A percentile compares a stretch with the other conserved stretches of the same genome.
These are phyloP conservation scores for Camponotus floridanus DNA, from an alignment of 1,140 invertebrate species.

Conservation along the genomic window DNA sequence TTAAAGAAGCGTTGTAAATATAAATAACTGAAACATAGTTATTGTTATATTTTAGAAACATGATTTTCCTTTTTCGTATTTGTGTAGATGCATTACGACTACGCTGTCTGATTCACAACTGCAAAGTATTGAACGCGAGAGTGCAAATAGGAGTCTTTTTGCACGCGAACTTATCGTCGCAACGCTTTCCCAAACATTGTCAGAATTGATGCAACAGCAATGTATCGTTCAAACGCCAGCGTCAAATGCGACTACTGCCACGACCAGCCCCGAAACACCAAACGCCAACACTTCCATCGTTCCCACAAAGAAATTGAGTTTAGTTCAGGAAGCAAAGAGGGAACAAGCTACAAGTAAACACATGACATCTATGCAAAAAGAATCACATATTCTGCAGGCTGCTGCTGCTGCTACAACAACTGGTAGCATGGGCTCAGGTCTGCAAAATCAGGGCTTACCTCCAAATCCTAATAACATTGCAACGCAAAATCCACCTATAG, in stretches of 20 bases:
- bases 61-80: conserved; percentile 49
- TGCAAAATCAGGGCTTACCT: conserved; percentile 80
- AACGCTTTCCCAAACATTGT: conserved; percentile 86
- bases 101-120: conserved; percentile 87
- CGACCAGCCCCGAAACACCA: conserved; percentile 82
- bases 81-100: conserved; percentile 88
- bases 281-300: conserved; percentile 74
- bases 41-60: conserved; percentile 38
- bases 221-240: conserved; percentile 77
- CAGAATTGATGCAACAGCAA: conserved; percentile 82
- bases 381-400: conserved; percentile 72
- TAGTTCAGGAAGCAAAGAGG: conserved; percentile 80
- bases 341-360: conserved; percentile 78
- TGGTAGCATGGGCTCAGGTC: conserved; percentile 71
- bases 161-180: conserved; percentile 90
- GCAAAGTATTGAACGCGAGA: conserved; percentile 87
- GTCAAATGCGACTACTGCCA: conserved; percentile 79
- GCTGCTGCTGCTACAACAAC: conserved; percentile 72
- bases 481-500: conserved; percentile 81
- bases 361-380: conserved; percentile 65
- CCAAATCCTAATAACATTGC: conserved; percentile 82
- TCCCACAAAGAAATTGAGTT: conserved; percentile 78
- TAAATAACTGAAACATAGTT: neutral
- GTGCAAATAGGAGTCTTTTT: conserved; percentile 90
- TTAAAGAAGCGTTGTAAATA: neutral